These are phyloP conservation scores for Lytechinus variegatus DNA, from an alignment of 35 echinoderm and acorn worm genomes.

Conservation along the genomic window DNA sequence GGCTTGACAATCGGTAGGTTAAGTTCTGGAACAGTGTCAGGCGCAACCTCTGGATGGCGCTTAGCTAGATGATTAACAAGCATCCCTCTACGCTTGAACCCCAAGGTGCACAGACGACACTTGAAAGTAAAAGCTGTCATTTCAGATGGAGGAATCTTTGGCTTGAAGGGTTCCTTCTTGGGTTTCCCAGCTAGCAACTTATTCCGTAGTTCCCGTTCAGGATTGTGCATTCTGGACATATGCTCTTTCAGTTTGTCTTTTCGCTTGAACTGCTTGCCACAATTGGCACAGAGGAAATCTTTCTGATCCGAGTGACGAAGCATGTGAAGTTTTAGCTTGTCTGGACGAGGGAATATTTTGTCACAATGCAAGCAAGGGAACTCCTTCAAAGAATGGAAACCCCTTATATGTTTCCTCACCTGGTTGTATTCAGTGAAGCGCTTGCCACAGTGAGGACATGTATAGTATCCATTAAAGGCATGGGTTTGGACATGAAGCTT, in stretches of 20 bases:
- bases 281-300: conserved; percentile 95
- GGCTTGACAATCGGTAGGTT: conserved; percentile 96
- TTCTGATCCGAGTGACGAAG: conserved; percentile 84
- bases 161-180: conserved; percentile 92
- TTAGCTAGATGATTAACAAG: conserved; percentile 94
- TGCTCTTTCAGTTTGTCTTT: conserved; percentile 99
- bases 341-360: conserved; percentile 84
- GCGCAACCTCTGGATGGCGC: conserved; percentile 85
- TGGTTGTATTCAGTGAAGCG: conserved; percentile 82
- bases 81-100: conserved; percentile 95
- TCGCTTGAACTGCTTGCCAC: conserved; percentile 97
- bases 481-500: conserved; percentile 77
- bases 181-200: conserved; percentile 65
- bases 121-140: conserved; percentile 95
- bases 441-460: conserved; percentile 83
- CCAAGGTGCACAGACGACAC: conserved; percentile 82
- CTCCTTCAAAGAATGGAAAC: conserved; percentile 88
- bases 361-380: conserved; percentile 85
- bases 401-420: conserved; percentile 82
- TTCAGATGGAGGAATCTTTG: conserved; percentile 81
- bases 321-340: conserved; percentile 91
- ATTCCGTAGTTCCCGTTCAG: conserved; percentile 79
- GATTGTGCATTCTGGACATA: conserved; percentile 94
- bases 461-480: conserved; percentile 64
- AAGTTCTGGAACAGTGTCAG: conserved; percentile 88